Evolutionary conservation across 1,140 invertebrate species (phyloP), one percentile per base, ranked within the genome.

Genomic region (Schlechtendalia chinensis): DNA sequence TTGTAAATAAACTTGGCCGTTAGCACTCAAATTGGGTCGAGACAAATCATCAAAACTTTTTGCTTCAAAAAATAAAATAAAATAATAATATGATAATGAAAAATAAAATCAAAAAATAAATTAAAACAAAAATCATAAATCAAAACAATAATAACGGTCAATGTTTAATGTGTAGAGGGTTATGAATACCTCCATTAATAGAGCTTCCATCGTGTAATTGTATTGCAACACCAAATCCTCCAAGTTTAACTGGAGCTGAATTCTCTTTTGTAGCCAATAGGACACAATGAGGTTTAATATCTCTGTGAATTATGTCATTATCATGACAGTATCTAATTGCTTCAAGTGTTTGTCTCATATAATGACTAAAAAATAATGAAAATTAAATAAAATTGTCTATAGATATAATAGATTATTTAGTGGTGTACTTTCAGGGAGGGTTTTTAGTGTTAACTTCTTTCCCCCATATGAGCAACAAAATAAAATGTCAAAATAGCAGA

Each of bases 181-280:
- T 79, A 77, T 74, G 87, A 87, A 85, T 87, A 92, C 91, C 92
- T 84, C 91, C 90, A 82, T 92, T 92, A 82, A 92, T 89, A 29
- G 90, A 88, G 83, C 92, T 90, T 16, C 92, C 91, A 24, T 92
- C 90, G 14, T 93, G 92, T 81, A 98, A 88, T 85, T 98, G 96
- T 59, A 98, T 92, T 24, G 97, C 97, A 50, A 98, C 94, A 17
- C 97, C 96, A 86, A 99, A 99, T n/a, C 96, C 96, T 22, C 96
- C 95, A 39, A 99, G 88, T 87, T 99, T 99, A 82, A 99, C 94
- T 12, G 98, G 97, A 32, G 97, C 96, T 45, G 96, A 98, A 87
- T 98, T 99, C 86, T 99, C 97, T 84, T 95, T 93, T 59, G 93
- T 95, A 29, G 96, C 94, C 58, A 99, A 88, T 77, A 98, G 89